Percentiles rank a stretch among this genome's conserved stretches.
phyloP scores from a whole-genome alignment of 2,113 vertebrate species.

The Grammomys dolichurus region DNA sequence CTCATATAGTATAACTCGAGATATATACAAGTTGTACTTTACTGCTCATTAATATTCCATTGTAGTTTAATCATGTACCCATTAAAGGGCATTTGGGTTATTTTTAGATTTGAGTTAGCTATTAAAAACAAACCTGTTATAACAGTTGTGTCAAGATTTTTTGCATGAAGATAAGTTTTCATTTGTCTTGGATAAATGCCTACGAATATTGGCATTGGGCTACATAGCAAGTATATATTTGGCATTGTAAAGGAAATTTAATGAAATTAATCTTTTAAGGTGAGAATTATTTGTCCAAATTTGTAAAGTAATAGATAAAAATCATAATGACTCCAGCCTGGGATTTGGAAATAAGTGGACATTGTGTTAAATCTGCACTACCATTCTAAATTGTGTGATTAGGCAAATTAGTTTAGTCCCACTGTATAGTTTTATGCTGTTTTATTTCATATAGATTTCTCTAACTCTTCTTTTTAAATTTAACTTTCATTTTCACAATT shows the following conservation, averaged over 20 bases:
- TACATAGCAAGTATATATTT: neutral
- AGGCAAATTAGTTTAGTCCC: neutral
- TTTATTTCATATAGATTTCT: conserved; percentile 19
- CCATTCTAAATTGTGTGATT: neutral
- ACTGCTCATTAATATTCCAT: neutral
- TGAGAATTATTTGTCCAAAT: neutral
- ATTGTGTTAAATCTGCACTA: neutral
- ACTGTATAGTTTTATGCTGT: neutral
- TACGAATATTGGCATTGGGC: neutral
- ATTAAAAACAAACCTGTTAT: neutral
- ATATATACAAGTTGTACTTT: neutral
- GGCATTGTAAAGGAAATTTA: neutral
- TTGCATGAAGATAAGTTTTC: neutral
- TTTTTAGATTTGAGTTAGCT: neutral
- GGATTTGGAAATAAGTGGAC: neutral
- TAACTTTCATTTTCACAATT: neutral
- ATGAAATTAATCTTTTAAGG: neutral
- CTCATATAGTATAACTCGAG: neutral
- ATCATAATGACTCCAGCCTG: neutral
- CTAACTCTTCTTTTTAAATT: neutral
- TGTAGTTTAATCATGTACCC: neutral
- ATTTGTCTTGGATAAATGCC: conserved; percentile 26
- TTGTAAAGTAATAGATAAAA: conserved; percentile 25
- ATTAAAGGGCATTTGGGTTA: neutral
- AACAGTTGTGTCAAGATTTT: neutral